A percentile compares a stretch with the other conserved stretches of the same genome.
phyloP scores from a whole-genome alignment of 2,888 invertebrate genomes.

The Alentia gelatinosa region DNA sequence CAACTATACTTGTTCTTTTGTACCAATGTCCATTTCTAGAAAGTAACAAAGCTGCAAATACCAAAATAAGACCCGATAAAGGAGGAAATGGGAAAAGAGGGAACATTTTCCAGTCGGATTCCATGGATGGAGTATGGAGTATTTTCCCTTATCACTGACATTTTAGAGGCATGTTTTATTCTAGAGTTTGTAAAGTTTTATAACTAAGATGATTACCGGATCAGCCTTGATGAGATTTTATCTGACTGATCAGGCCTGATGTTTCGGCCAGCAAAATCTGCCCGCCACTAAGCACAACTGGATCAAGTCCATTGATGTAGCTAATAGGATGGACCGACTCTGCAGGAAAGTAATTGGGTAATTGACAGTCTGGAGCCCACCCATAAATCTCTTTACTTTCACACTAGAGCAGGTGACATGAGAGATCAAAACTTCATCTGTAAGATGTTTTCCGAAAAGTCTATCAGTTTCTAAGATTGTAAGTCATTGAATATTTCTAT shows the following conservation, averaged over 20 bases:
- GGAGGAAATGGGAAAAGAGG: too few species aligned
- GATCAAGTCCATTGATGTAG: slow-evolving; percentile 4
- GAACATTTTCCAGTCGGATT: too few species aligned
- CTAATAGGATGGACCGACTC: neutral
- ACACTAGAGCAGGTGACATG: neutral
- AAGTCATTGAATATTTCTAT: too few species aligned
- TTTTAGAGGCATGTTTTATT: too few species aligned
- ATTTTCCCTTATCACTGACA: too few species aligned
- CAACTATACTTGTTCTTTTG: too few species aligned
- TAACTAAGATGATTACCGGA: neutral
- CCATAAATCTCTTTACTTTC: neutral
- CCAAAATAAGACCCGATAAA: too few species aligned
- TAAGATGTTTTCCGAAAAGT: too few species aligned
- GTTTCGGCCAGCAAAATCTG: neutral
- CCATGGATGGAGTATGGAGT: too few species aligned
- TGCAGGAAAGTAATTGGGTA: neutral
- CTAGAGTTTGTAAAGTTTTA: neutral
- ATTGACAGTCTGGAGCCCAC: neutral
- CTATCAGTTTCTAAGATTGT: too few species aligned
- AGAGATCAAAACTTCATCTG: neutral
- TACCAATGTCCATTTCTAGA: too few species aligned
- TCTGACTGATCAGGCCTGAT: neutral
- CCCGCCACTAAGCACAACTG: neutral
- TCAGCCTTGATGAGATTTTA: neutral
- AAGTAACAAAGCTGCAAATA: too few species aligned